Evolutionary conservation across 1,140 invertebrate species (phyloP).

Genomic region (Drosophila sucinea): DNA sequence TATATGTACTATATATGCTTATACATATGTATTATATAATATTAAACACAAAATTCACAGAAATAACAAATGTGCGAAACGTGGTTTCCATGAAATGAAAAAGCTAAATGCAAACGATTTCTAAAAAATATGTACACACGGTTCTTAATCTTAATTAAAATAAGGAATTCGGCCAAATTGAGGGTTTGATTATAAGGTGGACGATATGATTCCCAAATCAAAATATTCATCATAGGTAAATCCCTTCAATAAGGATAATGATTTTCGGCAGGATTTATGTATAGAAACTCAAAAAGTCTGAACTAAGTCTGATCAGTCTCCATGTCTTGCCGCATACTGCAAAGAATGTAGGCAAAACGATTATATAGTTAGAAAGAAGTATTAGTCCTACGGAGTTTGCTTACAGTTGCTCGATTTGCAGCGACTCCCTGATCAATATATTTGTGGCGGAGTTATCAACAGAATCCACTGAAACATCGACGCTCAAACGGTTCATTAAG

Average conservation of each 20-base stretch:
- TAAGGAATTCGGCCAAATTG: neutral
- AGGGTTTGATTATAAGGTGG: neutral
- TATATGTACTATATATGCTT: neutral
- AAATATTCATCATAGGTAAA: no score
- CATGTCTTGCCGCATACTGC: constrained; percentile 47
- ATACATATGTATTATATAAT: neutral
- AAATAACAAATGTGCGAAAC: neutral
- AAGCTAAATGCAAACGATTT: neutral
- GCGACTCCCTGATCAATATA: constrained; percentile 34
- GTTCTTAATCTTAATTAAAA: neutral
- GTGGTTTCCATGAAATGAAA: neutral
- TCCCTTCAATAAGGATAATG: neutral
- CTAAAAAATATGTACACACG: neutral
- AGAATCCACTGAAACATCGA: constrained; percentile 26
- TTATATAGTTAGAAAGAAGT: neutral
- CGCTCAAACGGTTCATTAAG: constrained; percentile 33
- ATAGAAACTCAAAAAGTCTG: neutral
- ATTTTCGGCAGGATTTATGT: neutral
- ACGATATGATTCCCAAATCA: no score
- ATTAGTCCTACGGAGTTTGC: constrained; percentile 1
- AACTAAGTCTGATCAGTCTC: constrained; percentile 20
- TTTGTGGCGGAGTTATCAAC: constrained; percentile 41
- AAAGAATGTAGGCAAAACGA: constrained; percentile 9
- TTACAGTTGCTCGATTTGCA: constrained; percentile 35
- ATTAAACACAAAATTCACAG: constrained; percentile 7